Evolutionary conservation across 2,113 vertebrate species (phyloP).

Genomic region (Brienomyrus brachyistius): DNA sequence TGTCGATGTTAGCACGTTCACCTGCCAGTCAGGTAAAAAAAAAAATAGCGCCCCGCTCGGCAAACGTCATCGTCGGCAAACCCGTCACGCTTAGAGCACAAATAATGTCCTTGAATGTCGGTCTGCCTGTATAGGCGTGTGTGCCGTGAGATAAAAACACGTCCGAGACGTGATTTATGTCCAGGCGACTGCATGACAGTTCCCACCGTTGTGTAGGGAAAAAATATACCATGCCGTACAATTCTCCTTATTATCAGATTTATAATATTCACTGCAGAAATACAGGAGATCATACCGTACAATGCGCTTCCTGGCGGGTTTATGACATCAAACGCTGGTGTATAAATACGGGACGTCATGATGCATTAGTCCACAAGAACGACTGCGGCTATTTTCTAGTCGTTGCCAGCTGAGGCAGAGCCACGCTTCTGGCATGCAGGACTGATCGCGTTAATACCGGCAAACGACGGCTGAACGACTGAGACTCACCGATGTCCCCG

Average conservation of each 20-base stretch:
- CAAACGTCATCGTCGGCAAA: not conserved
- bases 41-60: not conserved
- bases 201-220: not conserved
- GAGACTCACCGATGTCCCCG: slow-evolving; percentile 59
- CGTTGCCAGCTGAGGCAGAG: not conserved
- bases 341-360: not conserved
- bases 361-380: not conserved
- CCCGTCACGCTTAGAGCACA: not conserved
- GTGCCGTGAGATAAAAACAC: not conserved
- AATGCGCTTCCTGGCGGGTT: not conserved
- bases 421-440: not conserved
- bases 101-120: not conserved
- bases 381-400: not conserved
- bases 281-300: not conserved
- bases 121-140: not conserved
- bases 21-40: not conserved
- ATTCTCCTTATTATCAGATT: not conserved
- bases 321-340: not conserved
- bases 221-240: not conserved
- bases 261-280: not conserved
- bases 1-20: not conserved
- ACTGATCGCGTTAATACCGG: not conserved
- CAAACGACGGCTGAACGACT: not conserved
- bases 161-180: not conserved
- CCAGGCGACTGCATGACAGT: not conserved